These are phyloP conservation scores for Syrmaticus mikado DNA, from an alignment of 2,113 vertebrate genomes.

Conservation along the genomic window DNA sequence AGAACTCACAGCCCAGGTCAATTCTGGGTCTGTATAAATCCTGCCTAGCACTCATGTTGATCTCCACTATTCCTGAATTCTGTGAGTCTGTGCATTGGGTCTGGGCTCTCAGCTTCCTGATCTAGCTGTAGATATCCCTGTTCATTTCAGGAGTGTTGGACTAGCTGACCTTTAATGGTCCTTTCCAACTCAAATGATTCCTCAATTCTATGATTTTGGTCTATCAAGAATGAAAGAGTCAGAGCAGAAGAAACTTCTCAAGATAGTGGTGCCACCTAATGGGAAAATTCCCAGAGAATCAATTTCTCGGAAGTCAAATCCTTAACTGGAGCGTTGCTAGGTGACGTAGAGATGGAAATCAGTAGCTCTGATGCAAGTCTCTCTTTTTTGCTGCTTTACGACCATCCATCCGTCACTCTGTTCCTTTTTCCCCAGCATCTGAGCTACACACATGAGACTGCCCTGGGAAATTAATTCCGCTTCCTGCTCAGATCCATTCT, in stretches of 20 bases:
- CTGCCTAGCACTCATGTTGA: too few relatives aligned
- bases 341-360: conserved; percentile 35
- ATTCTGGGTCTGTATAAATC: neutral
- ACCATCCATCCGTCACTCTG: conserved; percentile 8
- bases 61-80: neutral
- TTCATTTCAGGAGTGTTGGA: too few relatives aligned
- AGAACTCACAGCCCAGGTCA: neutral
- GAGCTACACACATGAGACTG: neutral
- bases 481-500: neutral
- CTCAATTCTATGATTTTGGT: neutral
- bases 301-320: neutral
- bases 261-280: conserved; percentile 70
- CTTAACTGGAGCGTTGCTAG: conserved; percentile 53
- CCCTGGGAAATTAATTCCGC: neutral
- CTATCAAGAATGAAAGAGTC: neutral
- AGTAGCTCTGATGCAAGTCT: neutral
- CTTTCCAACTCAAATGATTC: too few relatives aligned
- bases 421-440: neutral
- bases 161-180: too few relatives aligned
- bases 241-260: conserved; percentile 4
- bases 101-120: too few relatives aligned
- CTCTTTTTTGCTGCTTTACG: conserved; percentile 13
- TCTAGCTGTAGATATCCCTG: too few relatives aligned
- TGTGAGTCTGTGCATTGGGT: accelerated
- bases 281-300: conserved; percentile 58